Conservation (phyloP, 2,888 invertebrate genomes). For the Leucophenga maculata region DNA sequence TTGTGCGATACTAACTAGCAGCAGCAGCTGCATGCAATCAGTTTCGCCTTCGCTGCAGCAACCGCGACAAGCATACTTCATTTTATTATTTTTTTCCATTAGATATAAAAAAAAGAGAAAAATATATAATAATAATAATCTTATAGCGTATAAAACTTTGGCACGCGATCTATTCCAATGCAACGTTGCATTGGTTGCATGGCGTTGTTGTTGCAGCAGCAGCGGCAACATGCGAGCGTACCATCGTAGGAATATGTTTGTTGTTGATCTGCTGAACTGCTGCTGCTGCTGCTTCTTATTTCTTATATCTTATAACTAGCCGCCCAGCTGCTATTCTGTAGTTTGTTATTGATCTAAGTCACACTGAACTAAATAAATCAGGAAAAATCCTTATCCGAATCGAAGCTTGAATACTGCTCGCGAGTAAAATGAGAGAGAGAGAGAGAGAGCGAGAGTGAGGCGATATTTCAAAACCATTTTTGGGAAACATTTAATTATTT, state of each 20-base stretch:
- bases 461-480: no score
- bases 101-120: slow-evolving; percentile 47
- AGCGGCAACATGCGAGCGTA: slow-evolving; percentile 1
- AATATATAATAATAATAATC: slow-evolving; percentile 65
- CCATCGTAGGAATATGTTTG: slow-evolving; percentile 2
- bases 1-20: slow-evolving; percentile 40
- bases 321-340: slow-evolving; percentile 9
- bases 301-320: slow-evolving; percentile 15
- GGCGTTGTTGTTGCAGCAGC: not conserved
- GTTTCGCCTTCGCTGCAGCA: slow-evolving; percentile 33
- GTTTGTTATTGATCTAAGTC: slow-evolving; percentile 55
- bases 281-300: slow-evolving; percentile 50
- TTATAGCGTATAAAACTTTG: slow-evolving; percentile 57
- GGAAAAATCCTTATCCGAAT: no score
- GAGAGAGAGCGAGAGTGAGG: no score
- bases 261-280: slow-evolving; percentile 20
- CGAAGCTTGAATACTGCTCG: no score
- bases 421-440: no score
- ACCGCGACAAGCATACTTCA: slow-evolving; percentile 35
- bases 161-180: slow-evolving; percentile 60
- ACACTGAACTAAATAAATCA: no score
- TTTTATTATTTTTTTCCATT: not conserved
- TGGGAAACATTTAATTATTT: no score
- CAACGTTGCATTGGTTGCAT: slow-evolving; percentile 31
- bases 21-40: slow-evolving; percentile 22